Conservation (phyloP, 2,797 vertebrate species). For the Babyrousa celebensis region DNA sequence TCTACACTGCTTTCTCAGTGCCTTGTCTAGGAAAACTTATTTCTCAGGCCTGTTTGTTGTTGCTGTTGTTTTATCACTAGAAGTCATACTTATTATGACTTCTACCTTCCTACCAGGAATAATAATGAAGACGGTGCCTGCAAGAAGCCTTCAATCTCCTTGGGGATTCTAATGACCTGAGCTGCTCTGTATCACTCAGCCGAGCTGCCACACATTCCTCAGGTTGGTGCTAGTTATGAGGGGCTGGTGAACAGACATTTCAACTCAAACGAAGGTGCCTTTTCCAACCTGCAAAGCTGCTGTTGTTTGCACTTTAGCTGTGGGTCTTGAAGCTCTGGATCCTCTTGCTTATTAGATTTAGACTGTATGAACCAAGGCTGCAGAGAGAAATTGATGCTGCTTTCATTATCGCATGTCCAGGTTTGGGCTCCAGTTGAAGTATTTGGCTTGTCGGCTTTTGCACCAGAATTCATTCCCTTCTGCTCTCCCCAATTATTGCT, state of each 20-base stretch:
- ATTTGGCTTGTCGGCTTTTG: conserved; percentile 86
- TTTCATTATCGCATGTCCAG: conserved; percentile 80
- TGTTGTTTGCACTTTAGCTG: conserved; percentile 77
- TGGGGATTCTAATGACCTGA: neutral
- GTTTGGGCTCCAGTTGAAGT: conserved; percentile 70
- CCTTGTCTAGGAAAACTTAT: neutral
- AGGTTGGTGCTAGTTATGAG: neutral
- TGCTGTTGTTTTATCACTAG: neutral
- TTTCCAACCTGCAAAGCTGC: conserved; percentile 70
- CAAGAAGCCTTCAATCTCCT: neutral
- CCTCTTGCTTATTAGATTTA: conserved; percentile 86
- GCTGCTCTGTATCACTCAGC: fast-evolving
- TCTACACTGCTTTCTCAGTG: neutral
- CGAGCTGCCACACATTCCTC: neutral
- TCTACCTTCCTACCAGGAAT: neutral
- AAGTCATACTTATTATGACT: neutral
- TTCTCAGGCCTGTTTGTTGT: neutral
- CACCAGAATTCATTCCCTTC: conserved; percentile 83
- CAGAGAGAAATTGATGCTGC: conserved; percentile 76
- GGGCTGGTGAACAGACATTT: conserved; percentile 33
- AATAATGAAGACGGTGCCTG: neutral
- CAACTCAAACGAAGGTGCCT: conserved; percentile 70
- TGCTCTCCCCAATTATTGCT: conserved; percentile 40
- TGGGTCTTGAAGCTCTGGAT: conserved; percentile 77
- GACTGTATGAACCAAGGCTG: conserved; percentile 82